Conservation (phyloP, 1,140 invertebrate genomes). For the Drosophila tani region DNA sequence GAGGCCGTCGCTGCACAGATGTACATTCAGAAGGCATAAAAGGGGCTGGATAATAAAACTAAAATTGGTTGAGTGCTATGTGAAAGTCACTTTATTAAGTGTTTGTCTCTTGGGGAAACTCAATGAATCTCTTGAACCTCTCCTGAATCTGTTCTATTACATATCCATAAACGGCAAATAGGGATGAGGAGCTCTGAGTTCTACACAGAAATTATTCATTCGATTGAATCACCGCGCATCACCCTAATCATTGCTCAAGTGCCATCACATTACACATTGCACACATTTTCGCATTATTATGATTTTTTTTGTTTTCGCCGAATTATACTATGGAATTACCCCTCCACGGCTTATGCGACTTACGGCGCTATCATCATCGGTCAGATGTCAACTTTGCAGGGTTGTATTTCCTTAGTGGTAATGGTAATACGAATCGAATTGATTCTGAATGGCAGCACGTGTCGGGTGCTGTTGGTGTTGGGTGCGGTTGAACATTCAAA, state of each 20-base stretch:
- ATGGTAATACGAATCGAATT: conserved; percentile 70
- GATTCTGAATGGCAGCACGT: conserved; percentile 80
- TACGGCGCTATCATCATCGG: conserved; percentile 38
- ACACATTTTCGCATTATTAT: conserved; percentile 69
- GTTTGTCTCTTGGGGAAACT: conserved; percentile 60
- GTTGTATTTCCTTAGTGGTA: conserved; percentile 18
- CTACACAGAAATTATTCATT: conserved; percentile 35
- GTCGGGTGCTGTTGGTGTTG: conserved; percentile 66
- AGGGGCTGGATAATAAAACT: conserved; percentile 38
- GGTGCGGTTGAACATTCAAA: conserved; percentile 50
- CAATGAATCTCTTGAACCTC: conserved; percentile 3
- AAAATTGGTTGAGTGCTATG: conserved; percentile 66
- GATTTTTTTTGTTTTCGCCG: conserved; percentile 48
- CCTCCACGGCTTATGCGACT: conserved; percentile 20
- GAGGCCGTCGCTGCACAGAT: conserved; percentile 16
- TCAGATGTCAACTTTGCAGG: conserved; percentile 38
- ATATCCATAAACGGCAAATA: not conserved
- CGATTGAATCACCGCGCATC: conserved; percentile 60
- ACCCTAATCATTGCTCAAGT: conserved; percentile 67
- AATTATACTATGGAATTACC: conserved; percentile 61
- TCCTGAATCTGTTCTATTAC: conserved; percentile 3
- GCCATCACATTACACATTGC: conserved; percentile 72
- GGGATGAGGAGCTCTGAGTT: conserved; percentile 7
- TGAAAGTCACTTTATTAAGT: conserved; percentile 81
- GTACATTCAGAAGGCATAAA: conserved; percentile 25